Percentiles rank a stretch among this genome's conserved stretches.
phyloP scores from a whole-genome alignment of 2,113 vertebrate genomes.

The Hypocryptadius cinnamomeus region DNA sequence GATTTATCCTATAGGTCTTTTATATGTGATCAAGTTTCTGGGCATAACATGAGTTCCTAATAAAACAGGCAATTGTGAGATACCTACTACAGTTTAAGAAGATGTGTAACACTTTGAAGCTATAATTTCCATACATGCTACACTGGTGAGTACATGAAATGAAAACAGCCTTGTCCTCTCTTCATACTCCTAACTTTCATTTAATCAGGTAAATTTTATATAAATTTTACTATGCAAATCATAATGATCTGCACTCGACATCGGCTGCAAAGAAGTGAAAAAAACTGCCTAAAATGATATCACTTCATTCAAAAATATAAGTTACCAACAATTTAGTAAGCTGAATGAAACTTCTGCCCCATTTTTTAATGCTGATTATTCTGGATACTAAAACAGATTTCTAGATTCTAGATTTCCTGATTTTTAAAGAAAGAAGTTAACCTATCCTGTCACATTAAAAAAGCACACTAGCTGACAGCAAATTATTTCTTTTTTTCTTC shows the following conservation, averaged over 20 bases:
- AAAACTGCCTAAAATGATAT: not conserved
- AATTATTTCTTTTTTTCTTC: not conserved
- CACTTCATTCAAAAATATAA: not conserved
- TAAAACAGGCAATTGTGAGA: not conserved
- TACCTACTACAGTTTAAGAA: not conserved
- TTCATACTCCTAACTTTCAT: not conserved
- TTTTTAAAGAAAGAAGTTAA: not conserved
- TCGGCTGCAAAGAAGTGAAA: not conserved
- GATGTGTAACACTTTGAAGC: not conserved
- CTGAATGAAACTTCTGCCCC: not conserved
- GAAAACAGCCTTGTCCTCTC: not conserved
- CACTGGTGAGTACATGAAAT: not conserved
- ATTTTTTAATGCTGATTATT: not conserved
- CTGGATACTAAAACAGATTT: not conserved
- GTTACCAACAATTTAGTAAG: not conserved
- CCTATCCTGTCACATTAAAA: not conserved
- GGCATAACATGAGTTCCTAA: not conserved
- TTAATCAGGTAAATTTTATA: not conserved
- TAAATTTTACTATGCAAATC: not conserved
- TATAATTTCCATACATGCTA: not conserved
- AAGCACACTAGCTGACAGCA: not conserved
- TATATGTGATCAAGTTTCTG: not conserved
- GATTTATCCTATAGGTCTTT: not conserved
- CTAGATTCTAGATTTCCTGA: not conserved
- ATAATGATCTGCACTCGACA: not conserved